Evolutionary conservation across 2,113 vertebrate genomes (phyloP), one percentile per base, ranked within the genome.

Genomic region (Mobula birostris): DNA sequence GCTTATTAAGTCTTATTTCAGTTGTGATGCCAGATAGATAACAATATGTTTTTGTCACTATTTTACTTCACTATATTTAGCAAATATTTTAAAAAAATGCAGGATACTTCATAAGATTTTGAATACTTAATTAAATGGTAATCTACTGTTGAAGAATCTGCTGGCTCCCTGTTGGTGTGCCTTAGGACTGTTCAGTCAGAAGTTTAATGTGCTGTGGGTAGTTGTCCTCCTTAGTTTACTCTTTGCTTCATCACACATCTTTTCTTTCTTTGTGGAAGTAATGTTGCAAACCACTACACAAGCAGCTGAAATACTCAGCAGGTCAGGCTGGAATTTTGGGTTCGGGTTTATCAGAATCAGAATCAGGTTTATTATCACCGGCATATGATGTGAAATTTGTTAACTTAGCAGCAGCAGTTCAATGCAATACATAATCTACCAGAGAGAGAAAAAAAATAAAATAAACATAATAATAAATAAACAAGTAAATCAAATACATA

Each of bases 41-140:
- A 79, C 32, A 36, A 79, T 12, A 15, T 79, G 27, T 14, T 79
- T 79, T 79, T 79, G n/a, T 11, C n/a, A 79, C 12, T 79, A 14
- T 27, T 1, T 48, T 79, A 9, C 9, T 79, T 32, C n/a, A 79
- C 76, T n/a, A 36, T 77, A 29, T 77, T 77, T 32, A 77, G 76
- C 9, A 77, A 77, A 70, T 70, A 27, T 77, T n/a, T 77, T 9
- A 32, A 77, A 77, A 77, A 77, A 29, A 27, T 32, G 29, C 76
- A 77, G 76, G 29, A 77, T 77, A 77, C 76, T 77, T 70, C 68
- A 70, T 15, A 70, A 70, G 68, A 11, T 70, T 79, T 79, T 36
- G n/a, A 79, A 79, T 79, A 79, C 77, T 36, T 79, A 79, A 79
- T 79, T 36, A 79, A 79, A 79, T 79, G 77, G 77, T 36, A 79